Evolutionary conservation across 2,888 invertebrate genomes (phyloP).

Genomic region (Oithona nana): DNA sequence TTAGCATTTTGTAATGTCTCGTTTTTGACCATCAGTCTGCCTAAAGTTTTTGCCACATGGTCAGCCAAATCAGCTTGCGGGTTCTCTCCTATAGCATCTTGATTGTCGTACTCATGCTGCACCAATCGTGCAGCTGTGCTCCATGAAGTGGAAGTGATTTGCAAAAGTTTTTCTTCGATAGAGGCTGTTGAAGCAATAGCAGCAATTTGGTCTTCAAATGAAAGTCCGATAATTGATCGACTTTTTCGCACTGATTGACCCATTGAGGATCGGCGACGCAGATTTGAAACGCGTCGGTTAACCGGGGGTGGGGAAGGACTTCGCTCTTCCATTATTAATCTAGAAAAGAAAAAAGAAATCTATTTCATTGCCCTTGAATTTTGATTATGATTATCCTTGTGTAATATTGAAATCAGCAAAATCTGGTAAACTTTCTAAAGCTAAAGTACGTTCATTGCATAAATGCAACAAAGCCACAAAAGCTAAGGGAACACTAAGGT

Average conservation of each 20-base stretch:
- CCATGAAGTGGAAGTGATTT: not conserved
- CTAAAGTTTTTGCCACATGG: not conserved
- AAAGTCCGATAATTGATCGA: not conserved
- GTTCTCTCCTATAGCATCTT: not conserved
- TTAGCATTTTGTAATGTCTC: not conserved
- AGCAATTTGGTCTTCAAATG: not conserved
- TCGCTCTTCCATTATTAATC: not conserved
- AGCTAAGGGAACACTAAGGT: slow-evolving; percentile 55
- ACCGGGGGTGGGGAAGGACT: not conserved
- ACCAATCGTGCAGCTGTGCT: not conserved
- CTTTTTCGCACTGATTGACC: not conserved
- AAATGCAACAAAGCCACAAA: slow-evolving; percentile 62
- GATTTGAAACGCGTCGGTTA: not conserved
- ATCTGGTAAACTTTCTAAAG: slow-evolving; percentile 16
- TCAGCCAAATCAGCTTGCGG: not conserved
- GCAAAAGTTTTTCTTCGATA: not conserved
- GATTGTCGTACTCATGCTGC: not conserved
- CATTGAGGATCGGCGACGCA: not conserved
- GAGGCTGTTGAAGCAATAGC: not conserved
- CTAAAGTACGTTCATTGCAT: slow-evolving; percentile 54
- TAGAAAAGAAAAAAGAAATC: no score
- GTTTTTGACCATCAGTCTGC: not conserved
- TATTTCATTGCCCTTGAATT: no score
- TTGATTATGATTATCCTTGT: slow-evolving; percentile 18
- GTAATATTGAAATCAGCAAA: slow-evolving; percentile 19